Evolutionary conservation across 1,140 invertebrate genomes (phyloP).

Genomic region (Drosophila parabipectinata): DNA sequence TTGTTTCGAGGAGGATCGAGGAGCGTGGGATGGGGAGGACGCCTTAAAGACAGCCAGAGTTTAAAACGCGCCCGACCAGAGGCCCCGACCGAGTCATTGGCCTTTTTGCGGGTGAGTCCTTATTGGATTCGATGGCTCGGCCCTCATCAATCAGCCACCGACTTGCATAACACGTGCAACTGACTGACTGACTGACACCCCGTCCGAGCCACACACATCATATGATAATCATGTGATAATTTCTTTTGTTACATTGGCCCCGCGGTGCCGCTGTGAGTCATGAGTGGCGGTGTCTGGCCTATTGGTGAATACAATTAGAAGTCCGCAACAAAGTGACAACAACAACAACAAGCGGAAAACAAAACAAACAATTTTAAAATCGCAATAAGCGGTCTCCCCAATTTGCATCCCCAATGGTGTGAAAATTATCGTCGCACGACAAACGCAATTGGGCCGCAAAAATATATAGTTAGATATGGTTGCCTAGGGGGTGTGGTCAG

Average conservation of each 20-base stretch:
- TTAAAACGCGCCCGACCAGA: not conserved
- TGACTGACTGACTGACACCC: not conserved
- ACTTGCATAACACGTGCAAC: constrained; percentile 31
- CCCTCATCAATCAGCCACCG: constrained; percentile 24
- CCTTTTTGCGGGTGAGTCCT: constrained; percentile 38
- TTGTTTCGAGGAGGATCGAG: constrained; percentile 10
- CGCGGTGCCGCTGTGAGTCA: constrained; percentile 47
- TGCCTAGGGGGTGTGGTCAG: constrained; percentile 25
- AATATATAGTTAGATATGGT: constrained; percentile 19
- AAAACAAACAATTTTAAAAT: constrained; percentile 52
- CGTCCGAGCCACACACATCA: constrained; percentile 19
- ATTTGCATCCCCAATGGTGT: constrained; percentile 59
- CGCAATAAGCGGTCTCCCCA: constrained; percentile 56
- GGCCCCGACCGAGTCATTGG: constrained; percentile 55
- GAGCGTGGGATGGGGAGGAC: not conserved
- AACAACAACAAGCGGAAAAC: constrained; percentile 5
- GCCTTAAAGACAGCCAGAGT: not conserved
- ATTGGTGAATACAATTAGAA: constrained; percentile 65
- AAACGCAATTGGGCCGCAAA: constrained; percentile 59
- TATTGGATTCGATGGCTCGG: constrained; percentile 21
- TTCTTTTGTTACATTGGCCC: constrained; percentile 23
- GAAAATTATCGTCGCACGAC: constrained; percentile 69
- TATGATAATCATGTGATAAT: constrained; percentile 78
- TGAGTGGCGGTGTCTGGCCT: constrained; percentile 13
- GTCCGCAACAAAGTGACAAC: constrained; percentile 19